Conservation (phyloP, 2,888 invertebrate genomes). For the Mesorhabditis spiculigera region DNA sequence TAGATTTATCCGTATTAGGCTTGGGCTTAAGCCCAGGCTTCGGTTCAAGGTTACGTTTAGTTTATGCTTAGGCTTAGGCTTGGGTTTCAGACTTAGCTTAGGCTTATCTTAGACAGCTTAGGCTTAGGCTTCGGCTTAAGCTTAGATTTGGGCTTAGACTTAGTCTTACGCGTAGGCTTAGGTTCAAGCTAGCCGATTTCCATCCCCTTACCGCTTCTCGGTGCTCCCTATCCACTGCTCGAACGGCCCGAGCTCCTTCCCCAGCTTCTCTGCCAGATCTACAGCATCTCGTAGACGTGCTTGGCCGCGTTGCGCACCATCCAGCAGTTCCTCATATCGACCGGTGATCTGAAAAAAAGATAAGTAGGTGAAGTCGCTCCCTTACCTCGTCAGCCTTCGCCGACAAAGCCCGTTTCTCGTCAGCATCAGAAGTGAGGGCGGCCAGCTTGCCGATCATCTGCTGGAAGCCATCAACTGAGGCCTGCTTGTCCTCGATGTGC, state of each 20-base stretch:
- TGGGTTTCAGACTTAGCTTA: not conserved
- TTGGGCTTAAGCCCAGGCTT: not conserved
- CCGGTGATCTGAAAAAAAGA: not conserved
- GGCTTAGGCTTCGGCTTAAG: too few species aligned
- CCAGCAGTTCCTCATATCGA: conserved; percentile 41
- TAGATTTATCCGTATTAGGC: not conserved
- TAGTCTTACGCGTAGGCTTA: too few species aligned
- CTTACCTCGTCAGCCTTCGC: conserved; percentile 75
- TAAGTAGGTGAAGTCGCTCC: too few species aligned
- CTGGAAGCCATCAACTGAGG: conserved; percentile 65
- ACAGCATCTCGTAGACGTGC: conserved; percentile 85
- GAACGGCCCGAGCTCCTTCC: conserved; percentile 67
- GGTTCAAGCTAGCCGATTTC: conserved; percentile 67
- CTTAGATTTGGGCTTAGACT: too few species aligned
- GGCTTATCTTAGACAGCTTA: not conserved
- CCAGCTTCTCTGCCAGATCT: conserved; percentile 80
- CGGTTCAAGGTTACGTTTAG: not conserved
- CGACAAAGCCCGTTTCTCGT: conserved; percentile 80
- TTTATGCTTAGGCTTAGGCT: too few species aligned
- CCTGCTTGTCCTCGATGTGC: conserved; percentile 88
- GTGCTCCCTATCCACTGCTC: conserved; percentile 74
- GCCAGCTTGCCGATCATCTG: conserved; percentile 86
- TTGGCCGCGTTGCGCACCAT: conserved; percentile 70
- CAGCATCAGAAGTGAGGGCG: conserved; percentile 76
- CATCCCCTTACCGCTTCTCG: conserved; percentile 61